Conservation (phyloP, 1,140 invertebrate species). For the Zaprionus capensis region DNA sequence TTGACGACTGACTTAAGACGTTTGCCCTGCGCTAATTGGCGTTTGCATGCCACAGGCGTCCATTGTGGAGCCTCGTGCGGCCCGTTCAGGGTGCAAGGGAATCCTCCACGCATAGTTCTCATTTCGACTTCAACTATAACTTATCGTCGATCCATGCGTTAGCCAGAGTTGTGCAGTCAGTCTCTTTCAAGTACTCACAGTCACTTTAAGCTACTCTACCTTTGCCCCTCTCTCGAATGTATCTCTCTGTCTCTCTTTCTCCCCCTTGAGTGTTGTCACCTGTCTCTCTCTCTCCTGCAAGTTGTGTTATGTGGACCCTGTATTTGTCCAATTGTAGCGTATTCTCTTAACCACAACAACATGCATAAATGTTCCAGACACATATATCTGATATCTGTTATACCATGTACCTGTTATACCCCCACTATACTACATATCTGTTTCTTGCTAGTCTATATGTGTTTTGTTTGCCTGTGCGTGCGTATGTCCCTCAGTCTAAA, state of each 20-base stretch:
- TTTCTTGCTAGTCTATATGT: slow-evolving; percentile 32
- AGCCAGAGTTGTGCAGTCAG: neutral
- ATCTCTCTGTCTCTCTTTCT: neutral
- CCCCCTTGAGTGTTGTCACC: slow-evolving; percentile 33
- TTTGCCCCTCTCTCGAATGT: neutral
- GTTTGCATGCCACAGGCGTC: slow-evolving; percentile 64
- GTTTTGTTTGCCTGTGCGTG: slow-evolving; percentile 27
- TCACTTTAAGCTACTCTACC: neutral
- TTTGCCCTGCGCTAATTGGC: slow-evolving; percentile 15
- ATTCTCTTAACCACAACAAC: slow-evolving; percentile 36
- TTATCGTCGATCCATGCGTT: neutral
- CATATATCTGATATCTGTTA: slow-evolving; percentile 1
- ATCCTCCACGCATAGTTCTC: neutral
- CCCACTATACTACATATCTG: slow-evolving; percentile 22
- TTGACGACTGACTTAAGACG: neutral
- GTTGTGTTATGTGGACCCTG: slow-evolving; percentile 30
- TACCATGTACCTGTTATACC: slow-evolving; percentile 12
- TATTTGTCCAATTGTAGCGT: slow-evolving; percentile 32
- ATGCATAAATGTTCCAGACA: slow-evolving; percentile 25
- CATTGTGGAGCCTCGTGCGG: slow-evolving; percentile 74
- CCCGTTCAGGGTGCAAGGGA: slow-evolving; percentile 52
- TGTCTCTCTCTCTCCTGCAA: slow-evolving; percentile 13
- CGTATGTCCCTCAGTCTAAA: neutral
- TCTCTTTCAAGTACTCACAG: neutral
- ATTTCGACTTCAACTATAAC: neutral